These are phyloP conservation scores for Opisthocomus hoazin DNA, from an alignment of 2,113 vertebrate genomes.

Conservation along the genomic window DNA sequence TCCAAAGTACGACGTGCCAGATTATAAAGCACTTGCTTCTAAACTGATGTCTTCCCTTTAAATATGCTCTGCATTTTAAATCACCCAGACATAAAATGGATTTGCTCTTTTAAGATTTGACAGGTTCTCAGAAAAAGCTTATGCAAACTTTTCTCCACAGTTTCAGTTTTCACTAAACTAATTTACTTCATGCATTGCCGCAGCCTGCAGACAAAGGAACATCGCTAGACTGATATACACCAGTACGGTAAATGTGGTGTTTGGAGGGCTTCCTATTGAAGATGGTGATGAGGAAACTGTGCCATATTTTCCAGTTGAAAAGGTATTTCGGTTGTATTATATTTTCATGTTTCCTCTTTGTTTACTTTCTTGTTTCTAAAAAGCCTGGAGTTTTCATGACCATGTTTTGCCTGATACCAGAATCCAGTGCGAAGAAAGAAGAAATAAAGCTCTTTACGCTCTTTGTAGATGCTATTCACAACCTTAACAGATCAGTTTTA, in stretches of 20 bases:
- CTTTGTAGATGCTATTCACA: background rate
- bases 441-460: background rate
- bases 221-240: conserved; percentile 87
- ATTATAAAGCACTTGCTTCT: background rate
- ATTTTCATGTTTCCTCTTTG: background rate
- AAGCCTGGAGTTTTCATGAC: background rate
- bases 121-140: background rate
- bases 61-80: background rate
- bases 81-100: background rate
- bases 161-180: background rate
- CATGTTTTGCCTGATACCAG: background rate
- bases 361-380: background rate
- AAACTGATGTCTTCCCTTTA: background rate
- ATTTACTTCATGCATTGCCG: background rate
- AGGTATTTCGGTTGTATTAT: conserved; percentile 66
- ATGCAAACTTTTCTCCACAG: background rate
- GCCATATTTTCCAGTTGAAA: conserved; percentile 78
- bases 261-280: conserved; percentile 84
- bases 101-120: background rate
- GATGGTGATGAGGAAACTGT: conserved; percentile 86
- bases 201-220: conserved; percentile 77
- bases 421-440: background rate
- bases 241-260: conserved; percentile 89
- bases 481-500: background rate
- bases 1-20: background rate